Percentiles rank a stretch among this genome's conserved stretches.
phyloP scores from a whole-genome alignment of 2,113 vertebrate genomes.

The Myiagra hebetior region DNA sequence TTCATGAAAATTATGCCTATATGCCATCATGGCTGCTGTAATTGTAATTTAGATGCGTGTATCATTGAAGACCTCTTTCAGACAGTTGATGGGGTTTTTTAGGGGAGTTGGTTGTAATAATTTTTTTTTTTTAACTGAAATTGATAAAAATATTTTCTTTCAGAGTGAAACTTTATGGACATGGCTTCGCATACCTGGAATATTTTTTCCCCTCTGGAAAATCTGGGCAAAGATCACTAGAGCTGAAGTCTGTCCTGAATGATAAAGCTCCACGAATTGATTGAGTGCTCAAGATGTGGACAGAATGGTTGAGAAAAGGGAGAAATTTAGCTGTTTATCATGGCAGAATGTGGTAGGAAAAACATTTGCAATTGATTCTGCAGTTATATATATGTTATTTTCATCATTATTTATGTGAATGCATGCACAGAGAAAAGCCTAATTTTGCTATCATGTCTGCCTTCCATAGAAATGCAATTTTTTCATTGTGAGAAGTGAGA shows the following conservation, averaged over 20 bases:
- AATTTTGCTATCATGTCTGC: not conserved
- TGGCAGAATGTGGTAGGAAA: not conserved
- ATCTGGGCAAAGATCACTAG: not conserved
- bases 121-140: not conserved
- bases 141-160: not conserved
- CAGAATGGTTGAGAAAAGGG: not conserved
- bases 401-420: not conserved
- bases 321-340: not conserved
- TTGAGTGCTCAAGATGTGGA: slow-evolving; percentile 3
- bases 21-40: accelerated
- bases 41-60: accelerated
- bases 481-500: not conserved
- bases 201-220: not conserved
- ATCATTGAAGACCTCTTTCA: not conserved
- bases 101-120: not conserved
- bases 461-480: not conserved
- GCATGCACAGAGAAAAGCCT: not conserved
- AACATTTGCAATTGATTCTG: not conserved
- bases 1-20: not conserved
- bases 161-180: not conserved
- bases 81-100: not conserved
- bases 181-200: not conserved
- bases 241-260: not conserved
- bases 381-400: not conserved
- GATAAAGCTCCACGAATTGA: not conserved